Base-by-base conservation (phyloP, 2,113 vertebrate genomes). In the Colaptes auratus region DNA sequence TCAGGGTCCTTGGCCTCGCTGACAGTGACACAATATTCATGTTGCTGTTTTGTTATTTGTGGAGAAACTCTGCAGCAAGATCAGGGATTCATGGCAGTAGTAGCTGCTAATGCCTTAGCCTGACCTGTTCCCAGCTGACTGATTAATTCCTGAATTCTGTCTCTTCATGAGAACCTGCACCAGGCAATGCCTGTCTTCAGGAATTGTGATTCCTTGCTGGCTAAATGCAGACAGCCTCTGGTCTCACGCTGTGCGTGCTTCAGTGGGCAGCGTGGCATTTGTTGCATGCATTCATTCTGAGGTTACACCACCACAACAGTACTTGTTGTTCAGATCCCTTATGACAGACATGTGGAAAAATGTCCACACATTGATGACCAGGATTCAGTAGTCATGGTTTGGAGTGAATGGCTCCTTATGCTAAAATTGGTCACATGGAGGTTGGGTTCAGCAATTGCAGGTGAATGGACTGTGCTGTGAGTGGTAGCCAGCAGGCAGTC, bases 61-160 rank as follows among this genome's bases (percentile, higher is more conserved):
- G 33, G 65, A 88, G 74, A 78, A 90, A 48, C 25, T 53, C 36
- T 64, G 17, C 64, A 86, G 63, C 56, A 75, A 81, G 73, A 86
- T n/a, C 1, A 7, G 10, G 58, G 65, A 71, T 88, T 86, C 80
- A 28, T 78, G 93, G 65, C 55, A 31, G 23, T 65, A 69, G 48
- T 52, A 76, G 65, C 75, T 86, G 36, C 75, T 81, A 88, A 69
- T 88, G 35, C 48, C 33, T 6, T 67, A 83, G 65, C 33, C 31
- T 86, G 48, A 36, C 31, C 84, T 88, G 75, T 52, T 92, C 70
- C 74, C 61, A 50, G 61, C 33, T 86, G 65, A 8, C 77, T 95
- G 86, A 90, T 92, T 94, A 93, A 95, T 95, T 95, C 61, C 86
- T 90, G 16, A 94, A 86, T 94, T 95, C 86, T 46, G 13, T 90